Conservation (phyloP, 64 coral and sea anemone genomes). For the Pocillopora verrucosa region DNA sequence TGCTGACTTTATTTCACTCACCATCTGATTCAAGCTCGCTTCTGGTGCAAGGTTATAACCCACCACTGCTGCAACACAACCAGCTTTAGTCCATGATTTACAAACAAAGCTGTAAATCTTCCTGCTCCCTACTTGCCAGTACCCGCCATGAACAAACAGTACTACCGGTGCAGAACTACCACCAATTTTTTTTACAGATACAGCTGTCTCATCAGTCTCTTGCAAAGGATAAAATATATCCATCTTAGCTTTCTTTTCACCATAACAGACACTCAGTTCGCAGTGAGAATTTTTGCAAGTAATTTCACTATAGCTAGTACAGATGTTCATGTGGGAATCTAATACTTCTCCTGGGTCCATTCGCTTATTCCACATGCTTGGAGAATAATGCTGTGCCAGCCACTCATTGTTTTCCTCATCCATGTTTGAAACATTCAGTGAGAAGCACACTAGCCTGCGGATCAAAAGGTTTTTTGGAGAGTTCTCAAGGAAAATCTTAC, state of each 20-base stretch:
- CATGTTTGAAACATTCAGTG: neutral
- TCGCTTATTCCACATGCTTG: slow-evolving; percentile 50
- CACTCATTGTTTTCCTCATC: slow-evolving; percentile 12
- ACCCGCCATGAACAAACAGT: slow-evolving; percentile 61
- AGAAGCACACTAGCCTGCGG: too few relatives aligned
- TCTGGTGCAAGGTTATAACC: slow-evolving; percentile 68
- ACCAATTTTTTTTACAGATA: neutral
- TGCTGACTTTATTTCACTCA: slow-evolving; percentile 47
- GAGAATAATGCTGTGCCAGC: slow-evolving; percentile 36
- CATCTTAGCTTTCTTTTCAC: slow-evolving; percentile 54
- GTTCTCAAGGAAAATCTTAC: too few relatives aligned
- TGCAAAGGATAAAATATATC: slow-evolving; percentile 51
- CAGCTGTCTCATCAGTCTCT: neutral
- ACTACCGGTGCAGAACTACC: slow-evolving; percentile 9
- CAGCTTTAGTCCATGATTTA: slow-evolving; percentile 4
- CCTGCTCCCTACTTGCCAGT: slow-evolving; percentile 43
- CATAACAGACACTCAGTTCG: slow-evolving; percentile 33
- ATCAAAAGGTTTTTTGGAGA: too few relatives aligned
- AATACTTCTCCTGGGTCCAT: slow-evolving; percentile 42
- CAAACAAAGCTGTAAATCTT: slow-evolving; percentile 33
- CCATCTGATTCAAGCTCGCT: slow-evolving; percentile 44
- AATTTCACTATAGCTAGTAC: slow-evolving; percentile 25
- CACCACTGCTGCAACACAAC: neutral
- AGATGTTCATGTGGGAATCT: slow-evolving; percentile 6
- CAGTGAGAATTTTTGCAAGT: slow-evolving; percentile 20